A percentile compares a stretch with the other conserved stretches of the same genome.
Conservation (phyloP, 2,113 vertebrate species). For the Psephotus haematonotus region DNA sequence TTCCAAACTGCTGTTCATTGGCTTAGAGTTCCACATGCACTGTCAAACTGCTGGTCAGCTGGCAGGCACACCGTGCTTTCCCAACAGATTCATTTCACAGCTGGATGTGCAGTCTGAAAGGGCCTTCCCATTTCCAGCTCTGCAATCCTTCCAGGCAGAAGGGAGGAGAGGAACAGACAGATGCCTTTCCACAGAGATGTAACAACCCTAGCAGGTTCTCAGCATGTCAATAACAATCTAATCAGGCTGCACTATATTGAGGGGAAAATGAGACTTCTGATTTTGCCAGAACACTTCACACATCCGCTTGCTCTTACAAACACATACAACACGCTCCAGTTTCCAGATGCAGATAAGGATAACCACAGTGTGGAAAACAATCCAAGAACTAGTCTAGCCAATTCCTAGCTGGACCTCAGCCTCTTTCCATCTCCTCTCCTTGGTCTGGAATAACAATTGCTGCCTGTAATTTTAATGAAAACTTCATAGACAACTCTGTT, state of each 20-base stretch:
- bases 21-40: conserved; percentile 28
- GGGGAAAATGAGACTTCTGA: conserved; percentile 59
- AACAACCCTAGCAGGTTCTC: conserved; percentile 55
- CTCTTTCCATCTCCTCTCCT: conserved; percentile 49
- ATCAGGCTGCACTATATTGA: conserved; percentile 71
- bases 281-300: conserved; percentile 60
- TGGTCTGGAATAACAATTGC: conserved; percentile 26
- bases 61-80: conserved; percentile 20
- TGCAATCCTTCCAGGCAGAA: conserved; percentile 43
- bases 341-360: conserved; percentile 68
- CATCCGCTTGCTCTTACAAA: conserved; percentile 51
- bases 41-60: conserved; percentile 55
- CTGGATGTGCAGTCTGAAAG: conserved; percentile 52
- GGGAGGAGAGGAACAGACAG: conserved; percentile 14
- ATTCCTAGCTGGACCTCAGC: conserved; percentile 45
- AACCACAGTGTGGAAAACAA: conserved; percentile 44
- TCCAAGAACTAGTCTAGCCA: conserved; percentile 59
- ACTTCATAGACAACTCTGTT: not conserved
- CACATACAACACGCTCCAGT: conserved; percentile 35
- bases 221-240: conserved; percentile 70
- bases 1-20: conserved; percentile 62
- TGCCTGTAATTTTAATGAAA: conserved; percentile 30
- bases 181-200: conserved; percentile 58
- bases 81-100: conserved; percentile 68
- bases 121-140: conserved; percentile 40